Evolutionary conservation across 2,888 invertebrate species (phyloP), one percentile per base, ranked within the genome.

Genomic region (Trissoscelio sp.): DNA sequence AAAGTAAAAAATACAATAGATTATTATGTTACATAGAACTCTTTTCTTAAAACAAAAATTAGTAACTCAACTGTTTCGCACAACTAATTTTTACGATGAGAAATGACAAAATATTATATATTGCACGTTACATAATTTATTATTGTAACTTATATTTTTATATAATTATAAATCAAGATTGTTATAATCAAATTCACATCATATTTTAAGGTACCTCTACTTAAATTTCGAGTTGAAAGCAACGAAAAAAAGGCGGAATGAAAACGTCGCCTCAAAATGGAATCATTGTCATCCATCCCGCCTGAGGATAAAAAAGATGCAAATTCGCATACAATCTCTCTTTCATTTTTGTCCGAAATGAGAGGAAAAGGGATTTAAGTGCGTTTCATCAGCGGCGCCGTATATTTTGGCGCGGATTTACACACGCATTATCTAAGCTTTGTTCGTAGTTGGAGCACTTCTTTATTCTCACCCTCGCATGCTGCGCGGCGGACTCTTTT

Each of bases 391-490:
- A 78, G 51, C 31, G 20, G 73, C 69, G 55, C 3, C 69, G 72
- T 67, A 62, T 64, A 62, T 74, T 81, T 72, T 46, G 53, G 70
- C 39, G 46, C 51, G 73, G 74, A 78, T 78, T 82, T 77, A 60
- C 78, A 44, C 74, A 64, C 81, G 78, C 81, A 73, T 82, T 82
- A 79, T 74, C 78, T 46, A 9, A 57, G 78, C 70, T 78, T 70
- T 62, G 72, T 55, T 60, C 75, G 67, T 28, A 60, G 67, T 39
- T 55, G 37, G 70, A 62, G 77, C 69, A 57, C 80, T 73, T 69
- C 74, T 83, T 80, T 78, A 73, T 80, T 58, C 69, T 77, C 82
- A 70, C 73, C 75, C 82, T 82, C 75, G 60, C 66, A 18, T 46
- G 42, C 22, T 31, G 53, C 55, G 31, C n/a, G 20, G 58, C 62